Evolutionary conservation across 2,797 vertebrate genomes (phyloP), one percentile per base, ranked within the genome.

Genomic region (Myotis pilosus): DNA sequence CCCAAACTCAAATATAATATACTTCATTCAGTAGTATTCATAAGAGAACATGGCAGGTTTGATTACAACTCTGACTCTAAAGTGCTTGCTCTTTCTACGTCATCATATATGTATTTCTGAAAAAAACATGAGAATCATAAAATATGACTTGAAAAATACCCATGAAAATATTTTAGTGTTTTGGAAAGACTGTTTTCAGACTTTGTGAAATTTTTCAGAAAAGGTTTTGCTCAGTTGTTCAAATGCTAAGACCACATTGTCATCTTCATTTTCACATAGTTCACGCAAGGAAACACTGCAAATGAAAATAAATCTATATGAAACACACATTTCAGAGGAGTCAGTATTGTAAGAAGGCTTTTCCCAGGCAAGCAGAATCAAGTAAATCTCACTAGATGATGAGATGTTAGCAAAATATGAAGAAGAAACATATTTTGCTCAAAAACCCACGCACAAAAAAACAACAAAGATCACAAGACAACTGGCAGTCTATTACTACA

Each of bases 181-280:
- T 72, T 55, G 17, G 20, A 53, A 22, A 57, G 12, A 74, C 16
- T 93, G 89, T 47, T 93, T 96, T 75, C 30, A 94, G 16, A 97
- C 55, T 30, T 55, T 25, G 0, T 25, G 0, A n/a, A 98, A 17
- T 87, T 98, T 98, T 62, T 91, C 78, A 0, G 0, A 0, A 72
- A 97, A 98, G 28, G 44, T 96, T 10, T 60, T 0, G 44, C 74
- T 87, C 25, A 98, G 81, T 57, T 98, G 97, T 87, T 97, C 95
- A 93, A 98, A 98, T 47, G 97, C 97, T 87, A 96, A 78, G 23
- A 97, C 96, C 79, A 98, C 97, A 1, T 94, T 95, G 91, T 97
- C 97, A 1, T 97, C 86, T 64, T 97, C 94, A 38, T 97, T 91
- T 44, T 92, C 96, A 92, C 97, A 98, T 16, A 97, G 38, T 44